Percentiles rank a stretch among this genome's conserved stretches.
phyloP scores from a whole-genome alignment of 2,888 invertebrate genomes.

The Tridacna crocea region DNA sequence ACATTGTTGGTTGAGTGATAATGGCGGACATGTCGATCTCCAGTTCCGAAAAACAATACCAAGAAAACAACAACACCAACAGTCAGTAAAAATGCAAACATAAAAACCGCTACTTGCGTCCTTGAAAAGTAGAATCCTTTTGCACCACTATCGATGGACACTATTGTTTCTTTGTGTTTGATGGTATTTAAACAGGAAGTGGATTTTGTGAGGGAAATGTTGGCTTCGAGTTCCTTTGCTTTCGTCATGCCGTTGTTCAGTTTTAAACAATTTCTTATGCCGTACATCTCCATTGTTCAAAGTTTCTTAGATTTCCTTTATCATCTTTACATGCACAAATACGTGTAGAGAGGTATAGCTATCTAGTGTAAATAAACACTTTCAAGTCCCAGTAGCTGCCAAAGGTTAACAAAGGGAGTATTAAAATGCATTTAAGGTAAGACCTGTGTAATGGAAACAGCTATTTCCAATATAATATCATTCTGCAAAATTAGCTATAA shows the following conservation, averaged over 20 bases:
- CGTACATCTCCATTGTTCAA: background rate
- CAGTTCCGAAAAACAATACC: slow-evolving; percentile 55
- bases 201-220: slow-evolving; percentile 43
- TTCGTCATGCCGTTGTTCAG: slow-evolving; percentile 24
- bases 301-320: too few species aligned
- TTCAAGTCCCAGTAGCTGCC: too few species aligned
- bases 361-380: too few species aligned
- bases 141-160: slow-evolving; percentile 51
- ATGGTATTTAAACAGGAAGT: slow-evolving; percentile 42
- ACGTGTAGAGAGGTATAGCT: too few species aligned
- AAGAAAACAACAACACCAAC: slow-evolving; percentile 64
- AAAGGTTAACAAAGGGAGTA: too few species aligned
- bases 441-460: too few species aligned
- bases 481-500: too few species aligned
- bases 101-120: slow-evolving; percentile 62
- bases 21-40: background rate
- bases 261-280: background rate
- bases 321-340: too few species aligned
- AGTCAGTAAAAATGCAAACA: slow-evolving; percentile 58
- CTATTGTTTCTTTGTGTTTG: slow-evolving; percentile 60
- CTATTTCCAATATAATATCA: too few species aligned
- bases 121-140: slow-evolving; percentile 68
- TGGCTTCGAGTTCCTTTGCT: slow-evolving; percentile 40
- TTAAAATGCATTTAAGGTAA: too few species aligned
- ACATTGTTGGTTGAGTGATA: slow-evolving; percentile 11